Base-by-base conservation (phyloP, 1,140 invertebrate species). In the Solenopsis fugax region DNA sequence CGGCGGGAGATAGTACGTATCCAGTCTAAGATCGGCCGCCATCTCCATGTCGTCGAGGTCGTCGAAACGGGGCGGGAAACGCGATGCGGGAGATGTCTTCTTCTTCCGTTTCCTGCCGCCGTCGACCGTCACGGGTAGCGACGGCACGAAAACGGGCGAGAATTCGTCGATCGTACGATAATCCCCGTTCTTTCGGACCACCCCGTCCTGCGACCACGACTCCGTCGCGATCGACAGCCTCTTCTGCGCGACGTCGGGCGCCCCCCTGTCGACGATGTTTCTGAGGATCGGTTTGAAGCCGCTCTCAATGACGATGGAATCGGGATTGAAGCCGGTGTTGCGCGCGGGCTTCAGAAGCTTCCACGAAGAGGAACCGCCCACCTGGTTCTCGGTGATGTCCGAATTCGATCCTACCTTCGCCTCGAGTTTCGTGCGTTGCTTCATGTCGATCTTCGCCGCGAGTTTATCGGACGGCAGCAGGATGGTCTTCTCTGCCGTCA, bases 251-350 rank as follows among this genome's bases (percentile, higher is more conserved):
- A 94, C 93, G 3, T 93, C 93, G 1, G 90, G 82, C n/a, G 85
- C 90, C 77, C 90, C 90, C 77, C 90, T 54, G 95, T 93, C 89
- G 0, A 90, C n/a, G 4, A 88, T 12, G 21, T 96, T 96, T 21
- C 96, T 95, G n/a, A 98, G 96, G 21, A 98, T 98, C 1, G 98
- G 97, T 82, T 97, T 97, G 90, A 98, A 98, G 0, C 97, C 97
- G 73, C 97, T 96, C 94, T 98, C 98, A 50, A 98, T 97, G 0
- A 98, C 97, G 18, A 98, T 97, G 0, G 97, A 97, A 82, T 97
- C 96, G 0, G 97, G 97, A 93, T 98, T 96, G 91, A 98, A 98
- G 0, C 97, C 98, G 4, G 96, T 97, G 90, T 97, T 97, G 0
- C 96, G 94, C 0, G 96, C 96, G 0, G 93, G 91, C 41, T 93